Evolutionary conservation across 2,113 vertebrate species (phyloP), one percentile per base, ranked within the genome.

Genomic region (Oenanthe melanoleuca): DNA sequence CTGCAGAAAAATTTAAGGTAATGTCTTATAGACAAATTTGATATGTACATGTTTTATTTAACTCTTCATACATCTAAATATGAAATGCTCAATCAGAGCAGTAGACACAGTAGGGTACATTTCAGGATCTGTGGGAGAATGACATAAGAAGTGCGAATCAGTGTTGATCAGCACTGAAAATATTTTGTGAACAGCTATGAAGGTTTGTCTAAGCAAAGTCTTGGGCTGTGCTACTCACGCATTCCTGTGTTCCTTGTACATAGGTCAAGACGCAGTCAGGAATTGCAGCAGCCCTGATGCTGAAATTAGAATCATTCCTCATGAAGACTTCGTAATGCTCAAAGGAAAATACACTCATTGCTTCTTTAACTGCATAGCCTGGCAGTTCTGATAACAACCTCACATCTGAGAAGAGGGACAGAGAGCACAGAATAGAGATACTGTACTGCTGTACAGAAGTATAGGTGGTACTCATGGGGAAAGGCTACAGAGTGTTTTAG

Each of bases 231-330:
- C 42, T 85, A 9, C 53, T 92, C 22, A 4, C 16, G 53, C 53
- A 40, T 77, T 91, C 55, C 52, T 55, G 14, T 85, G 63, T 80
- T 95, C 42, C 65, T 63, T 42, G 37, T 73, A 20, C 59, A 12
- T 29, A 53, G 55, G 55, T 92, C 79, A 85, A 56, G 88, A 82
- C 61, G 34, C 28, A 78, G 79, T 47, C 45, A 82, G 53, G 66
- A 86, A 49, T 3, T 93, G 57, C 53, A 56, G 79, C 78, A 93
- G 65, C 64, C 92, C 59, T 52, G 19, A 44, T 74, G 66, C 65
- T 95, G 78, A 87, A 93, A 86, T 95, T 93, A 20, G 63, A 73
- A 2, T 63, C 53, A 28, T 93, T 65, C 53, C 42, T 91, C 70
- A 42, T 12, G 18, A 88, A 78, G 66, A 64, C 57, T 79, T 53